Conservation (phyloP, 2,113 vertebrate genomes). For the Cavia aperea region DNA sequence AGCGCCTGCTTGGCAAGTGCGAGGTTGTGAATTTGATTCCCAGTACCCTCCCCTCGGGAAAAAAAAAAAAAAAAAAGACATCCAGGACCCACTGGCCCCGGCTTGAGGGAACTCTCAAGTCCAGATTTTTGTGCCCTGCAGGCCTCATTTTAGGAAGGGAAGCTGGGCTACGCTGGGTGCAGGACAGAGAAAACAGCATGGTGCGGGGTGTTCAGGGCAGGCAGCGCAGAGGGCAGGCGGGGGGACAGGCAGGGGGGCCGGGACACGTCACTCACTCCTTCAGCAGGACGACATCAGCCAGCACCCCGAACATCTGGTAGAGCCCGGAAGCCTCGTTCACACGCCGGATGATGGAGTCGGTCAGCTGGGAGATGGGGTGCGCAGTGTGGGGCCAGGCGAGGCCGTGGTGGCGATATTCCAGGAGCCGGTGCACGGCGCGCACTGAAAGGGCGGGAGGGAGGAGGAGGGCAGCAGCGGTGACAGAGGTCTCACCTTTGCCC, state of each 20-base stretch:
- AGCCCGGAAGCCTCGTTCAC: slow-evolving; percentile 92
- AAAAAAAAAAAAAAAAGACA: no score
- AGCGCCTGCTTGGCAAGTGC: no score
- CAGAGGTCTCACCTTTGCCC: not conserved
- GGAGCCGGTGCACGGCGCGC: slow-evolving; percentile 86
- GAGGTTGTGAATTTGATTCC: no score
- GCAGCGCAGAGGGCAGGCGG: rapidly evolving
- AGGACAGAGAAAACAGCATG: not conserved
- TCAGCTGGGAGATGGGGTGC: slow-evolving; percentile 84
- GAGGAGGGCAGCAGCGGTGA: rapidly evolving
- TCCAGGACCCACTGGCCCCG: not conserved
- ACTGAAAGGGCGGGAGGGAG: slow-evolving; percentile 69
- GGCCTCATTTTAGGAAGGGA: not conserved
- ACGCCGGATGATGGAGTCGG: slow-evolving; percentile 85
- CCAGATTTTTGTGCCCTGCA: no score
- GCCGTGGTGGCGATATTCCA: slow-evolving; percentile 89
- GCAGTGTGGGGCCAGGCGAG: slow-evolving; percentile 81
- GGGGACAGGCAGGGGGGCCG: not conserved
- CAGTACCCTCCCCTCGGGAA: no score
- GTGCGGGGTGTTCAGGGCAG: not conserved
- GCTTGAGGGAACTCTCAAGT: not conserved
- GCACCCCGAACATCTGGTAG: slow-evolving; percentile 95
- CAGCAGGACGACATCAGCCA: slow-evolving; percentile 91
- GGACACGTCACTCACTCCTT: slow-evolving; percentile 81
- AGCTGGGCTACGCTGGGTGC: not conserved